Base-by-base conservation (phyloP, 1,140 invertebrate species). In the Bradysia coprophila region DNA sequence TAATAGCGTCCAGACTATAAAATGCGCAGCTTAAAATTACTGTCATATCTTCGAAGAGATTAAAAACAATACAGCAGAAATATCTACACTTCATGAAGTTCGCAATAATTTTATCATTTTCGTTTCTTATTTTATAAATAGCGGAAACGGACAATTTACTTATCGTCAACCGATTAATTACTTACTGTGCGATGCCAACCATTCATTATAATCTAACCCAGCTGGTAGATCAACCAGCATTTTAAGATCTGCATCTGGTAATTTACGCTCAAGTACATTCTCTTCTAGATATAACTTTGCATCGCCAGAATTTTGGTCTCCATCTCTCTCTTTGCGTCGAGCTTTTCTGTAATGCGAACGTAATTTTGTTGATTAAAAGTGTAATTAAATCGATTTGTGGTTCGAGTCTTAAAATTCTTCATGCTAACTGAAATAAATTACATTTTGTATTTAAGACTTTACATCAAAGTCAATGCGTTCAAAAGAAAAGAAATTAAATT, bases 121-220 rank as follows among this genome's bases (percentile, higher is more conserved):
- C n/a, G n/a, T n/a, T n/a, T n/a, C n/a, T n/a, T n/a, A n/a, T n/a
- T n/a, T n/a, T n/a, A n/a, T n/a, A n/a, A n/a, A n/a, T n/a, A n/a
- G n/a, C n/a, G n/a, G n/a, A n/a, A n/a, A n/a, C n/a, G n/a, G n/a
- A n/a, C n/a, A n/a, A n/a, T n/a, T n/a, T n/a, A n/a, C n/a, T n/a
- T n/a, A n/a, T n/a, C n/a, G n/a, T n/a, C n/a, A n/a, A n/a, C n/a
- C n/a, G n/a, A n/a, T n/a, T n/a, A n/a, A n/a, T n/a, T n/a, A 80
- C 81, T 79, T 63, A 93, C 88, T 95, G 62, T 98, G 92, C 48
- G 90, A 95, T 44, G 92, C 92, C 48, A 97, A 76, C 92, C 93
- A 98, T 73, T 98, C 93, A 68, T 96, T 94, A 67, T 90, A 88
- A 65, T 95, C 91, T 57, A 97, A 73, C 47, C 88, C 89, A 46